These are phyloP conservation scores for Coelopa frigida DNA, from an alignment of 1,140 invertebrate species.

Conservation along the genomic window DNA sequence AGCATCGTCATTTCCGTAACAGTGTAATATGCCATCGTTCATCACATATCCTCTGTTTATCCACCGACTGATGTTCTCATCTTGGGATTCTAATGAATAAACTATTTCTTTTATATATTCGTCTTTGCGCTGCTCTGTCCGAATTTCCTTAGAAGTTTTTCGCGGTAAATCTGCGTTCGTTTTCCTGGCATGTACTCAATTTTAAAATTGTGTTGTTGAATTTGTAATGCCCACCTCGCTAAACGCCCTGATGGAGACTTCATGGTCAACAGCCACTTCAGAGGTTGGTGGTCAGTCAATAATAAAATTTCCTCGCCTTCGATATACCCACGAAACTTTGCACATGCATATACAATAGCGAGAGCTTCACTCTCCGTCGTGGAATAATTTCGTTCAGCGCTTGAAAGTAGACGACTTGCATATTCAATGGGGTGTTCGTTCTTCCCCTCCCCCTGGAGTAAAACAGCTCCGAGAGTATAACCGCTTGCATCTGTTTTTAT, in stretches of 20 bases:
- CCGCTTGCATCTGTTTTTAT: conserved; percentile 33
- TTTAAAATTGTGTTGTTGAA: conserved; percentile 43
- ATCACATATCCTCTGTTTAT: conserved; percentile 12
- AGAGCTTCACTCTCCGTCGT: conserved; percentile 22
- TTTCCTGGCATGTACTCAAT: conserved; percentile 24
- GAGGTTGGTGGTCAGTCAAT: conserved; percentile 47
- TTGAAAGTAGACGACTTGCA: too few relatives aligned
- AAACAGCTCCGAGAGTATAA: conserved; percentile 36
- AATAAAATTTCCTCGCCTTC: conserved; percentile 46
- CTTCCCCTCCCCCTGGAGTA: too few relatives aligned
- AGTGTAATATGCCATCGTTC: too few relatives aligned
- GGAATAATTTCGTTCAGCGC: conserved; percentile 16
- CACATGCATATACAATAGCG: conserved; percentile 48
- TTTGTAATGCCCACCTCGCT: conserved; percentile 45
- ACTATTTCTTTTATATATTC: conserved; percentile 5
- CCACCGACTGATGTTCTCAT: conserved; percentile 8
- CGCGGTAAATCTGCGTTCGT: conserved; percentile 19
- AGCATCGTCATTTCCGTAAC: too few relatives aligned
- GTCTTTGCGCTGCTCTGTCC: conserved; percentile 8
- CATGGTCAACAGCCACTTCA: conserved; percentile 46
- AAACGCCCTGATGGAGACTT: conserved; percentile 42
- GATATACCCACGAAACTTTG: conserved; percentile 41
- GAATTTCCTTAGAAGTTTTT: conserved; percentile 13
- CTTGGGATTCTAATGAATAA: conserved; percentile 4
- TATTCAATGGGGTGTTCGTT: too few relatives aligned